A percentile compares a stretch with the other conserved stretches of the same genome.
These are phyloP conservation scores for Pelecanus crispus DNA, from an alignment of 2,113 vertebrate species.

Conservation along the genomic window DNA sequence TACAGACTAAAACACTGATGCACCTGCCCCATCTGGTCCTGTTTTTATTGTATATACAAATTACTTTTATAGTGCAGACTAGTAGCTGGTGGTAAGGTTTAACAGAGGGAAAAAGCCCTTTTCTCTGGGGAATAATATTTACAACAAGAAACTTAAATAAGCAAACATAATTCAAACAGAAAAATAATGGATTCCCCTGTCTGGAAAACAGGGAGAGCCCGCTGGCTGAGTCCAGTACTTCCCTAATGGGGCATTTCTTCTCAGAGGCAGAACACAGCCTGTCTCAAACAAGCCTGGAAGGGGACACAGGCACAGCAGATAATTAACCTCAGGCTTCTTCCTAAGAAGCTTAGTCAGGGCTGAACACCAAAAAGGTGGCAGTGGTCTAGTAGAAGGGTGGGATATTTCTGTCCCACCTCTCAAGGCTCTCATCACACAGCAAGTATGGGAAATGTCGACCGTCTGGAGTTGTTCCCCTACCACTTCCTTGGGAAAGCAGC, in stretches of 20 bases:
- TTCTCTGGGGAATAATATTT: neutral
- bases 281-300: neutral
- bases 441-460: neutral
- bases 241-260: neutral
- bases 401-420: neutral
- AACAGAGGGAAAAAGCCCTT: fast-evolving
- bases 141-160: neutral
- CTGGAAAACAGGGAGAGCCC: neutral
- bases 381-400: neutral
- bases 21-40: neutral
- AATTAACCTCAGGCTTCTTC: neutral
- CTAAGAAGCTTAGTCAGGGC: neutral
- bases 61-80: neutral
- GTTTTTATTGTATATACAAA: neutral
- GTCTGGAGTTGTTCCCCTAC: neutral
- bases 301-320: neutral
- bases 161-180: neutral
- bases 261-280: neutral
- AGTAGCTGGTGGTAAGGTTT: neutral
- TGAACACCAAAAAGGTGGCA: neutral
- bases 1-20: neutral
- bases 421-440: neutral
- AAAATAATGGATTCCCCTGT: neutral
- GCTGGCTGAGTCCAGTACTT: neutral
- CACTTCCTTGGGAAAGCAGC: neutral